Percentiles rank a stretch among this genome's conserved stretches.
phyloP scores from a whole-genome alignment of 35 echinoderm and acorn worm species.

The Apostichopus californicus region DNA sequence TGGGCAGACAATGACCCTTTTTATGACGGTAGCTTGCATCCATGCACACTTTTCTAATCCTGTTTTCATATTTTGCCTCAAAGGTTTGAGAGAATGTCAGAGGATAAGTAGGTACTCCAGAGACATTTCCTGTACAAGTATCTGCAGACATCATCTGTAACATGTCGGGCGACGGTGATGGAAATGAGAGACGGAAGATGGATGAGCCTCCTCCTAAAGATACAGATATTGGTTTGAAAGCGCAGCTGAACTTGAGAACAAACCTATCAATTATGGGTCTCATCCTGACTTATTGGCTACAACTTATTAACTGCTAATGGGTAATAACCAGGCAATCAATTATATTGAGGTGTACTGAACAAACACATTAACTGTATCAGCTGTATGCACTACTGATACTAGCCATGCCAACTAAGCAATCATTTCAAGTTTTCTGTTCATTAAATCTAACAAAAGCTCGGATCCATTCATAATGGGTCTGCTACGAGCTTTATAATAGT shows the following conservation, averaged over 20 bases:
- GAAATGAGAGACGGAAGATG: neutral
- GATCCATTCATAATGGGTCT: neutral
- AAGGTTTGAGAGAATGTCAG: too few relatives aligned
- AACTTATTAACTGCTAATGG: conserved; percentile 22
- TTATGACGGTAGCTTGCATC: too few relatives aligned
- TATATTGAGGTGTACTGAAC: neutral
- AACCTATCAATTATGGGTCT: neutral
- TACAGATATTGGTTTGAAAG: neutral
- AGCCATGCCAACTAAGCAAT: neutral
- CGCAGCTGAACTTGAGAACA: neutral
- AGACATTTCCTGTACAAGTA: neutral
- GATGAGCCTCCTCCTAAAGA: neutral
- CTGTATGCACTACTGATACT: neutral
- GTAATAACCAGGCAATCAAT: conserved; percentile 36
- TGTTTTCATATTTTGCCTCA: too few relatives aligned
- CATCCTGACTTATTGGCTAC: conserved; percentile 10
- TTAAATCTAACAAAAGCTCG: neutral
- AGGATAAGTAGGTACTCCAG: neutral
- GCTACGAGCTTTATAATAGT: neutral
- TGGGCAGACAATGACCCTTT: too few relatives aligned
- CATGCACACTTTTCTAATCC: too few relatives aligned
- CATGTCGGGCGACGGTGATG: neutral
- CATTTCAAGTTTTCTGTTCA: neutral
- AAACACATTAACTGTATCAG: conserved; percentile 18
- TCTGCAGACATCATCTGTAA: neutral